These are phyloP conservation scores for Exocentrus adspersus DNA, from an alignment of 2,888 invertebrate species.

Conservation along the genomic window DNA sequence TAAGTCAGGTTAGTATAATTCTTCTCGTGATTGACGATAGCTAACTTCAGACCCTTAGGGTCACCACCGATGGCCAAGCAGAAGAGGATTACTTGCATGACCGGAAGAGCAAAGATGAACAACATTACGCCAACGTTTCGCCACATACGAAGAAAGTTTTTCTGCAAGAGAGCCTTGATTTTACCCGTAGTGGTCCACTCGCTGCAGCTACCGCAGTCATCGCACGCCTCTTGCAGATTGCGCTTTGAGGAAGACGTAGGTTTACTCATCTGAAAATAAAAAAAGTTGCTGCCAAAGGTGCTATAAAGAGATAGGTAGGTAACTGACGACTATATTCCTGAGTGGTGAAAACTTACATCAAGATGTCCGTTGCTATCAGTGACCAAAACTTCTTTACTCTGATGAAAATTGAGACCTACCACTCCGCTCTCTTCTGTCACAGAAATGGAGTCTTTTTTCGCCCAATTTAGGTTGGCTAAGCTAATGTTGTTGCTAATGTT, in stretches of 20 bases:
- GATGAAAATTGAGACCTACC: conserved; percentile 88
- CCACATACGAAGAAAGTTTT: conserved; percentile 93
- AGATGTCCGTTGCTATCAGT: conserved; percentile 78
- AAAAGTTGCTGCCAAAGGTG: too few relatives aligned
- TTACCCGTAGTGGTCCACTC: conserved; percentile 85
- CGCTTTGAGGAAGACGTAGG: conserved; percentile 48
- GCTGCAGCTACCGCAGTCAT: conserved; percentile 66
- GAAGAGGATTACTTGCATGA: conserved; percentile 91
- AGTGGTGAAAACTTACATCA: conserved; percentile 68
- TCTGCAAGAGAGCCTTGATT: conserved; percentile 84
- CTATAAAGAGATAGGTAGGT: background rate
- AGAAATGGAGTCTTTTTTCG: conserved; percentile 82
- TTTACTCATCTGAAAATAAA: conserved; percentile 42
- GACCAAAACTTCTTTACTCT: conserved; percentile 88
- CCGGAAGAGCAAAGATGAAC: conserved; percentile 93
- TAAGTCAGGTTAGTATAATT: conserved; percentile 60
- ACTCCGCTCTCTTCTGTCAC: conserved; percentile 89
- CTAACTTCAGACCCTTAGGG: conserved; percentile 82
- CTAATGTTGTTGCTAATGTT: conserved; percentile 82
- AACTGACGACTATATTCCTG: too few relatives aligned
- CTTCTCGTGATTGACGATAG: conserved; percentile 78
- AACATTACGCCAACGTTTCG: conserved; percentile 92
- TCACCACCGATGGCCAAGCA: conserved; percentile 92
- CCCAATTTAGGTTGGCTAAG: conserved; percentile 83
- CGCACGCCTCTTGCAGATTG: conserved; percentile 66